Evolutionary conservation across 1,140 invertebrate genomes (phyloP).

Genomic region (Bombus turneri): DNA sequence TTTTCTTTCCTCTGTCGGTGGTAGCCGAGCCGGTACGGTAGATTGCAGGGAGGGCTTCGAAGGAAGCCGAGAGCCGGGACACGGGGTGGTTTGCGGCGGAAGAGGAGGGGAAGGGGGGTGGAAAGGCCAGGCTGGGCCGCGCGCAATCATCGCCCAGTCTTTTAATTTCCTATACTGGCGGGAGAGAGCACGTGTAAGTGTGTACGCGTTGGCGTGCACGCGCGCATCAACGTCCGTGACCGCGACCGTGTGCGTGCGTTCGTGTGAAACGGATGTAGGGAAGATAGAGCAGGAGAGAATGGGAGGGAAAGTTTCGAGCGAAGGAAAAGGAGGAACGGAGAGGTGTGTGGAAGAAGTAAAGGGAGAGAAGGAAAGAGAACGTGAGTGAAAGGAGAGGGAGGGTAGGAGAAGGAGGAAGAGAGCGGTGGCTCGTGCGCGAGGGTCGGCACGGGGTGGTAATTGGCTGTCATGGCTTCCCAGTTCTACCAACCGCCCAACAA

Average conservation of each 20-base stretch:
- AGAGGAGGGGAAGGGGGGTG: slow-evolving; percentile 6
- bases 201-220: slow-evolving; percentile 37
- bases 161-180: slow-evolving; percentile 81
- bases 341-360: slow-evolving; percentile 12
- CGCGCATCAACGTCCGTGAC: slow-evolving; percentile 19
- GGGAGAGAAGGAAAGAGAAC: neutral
- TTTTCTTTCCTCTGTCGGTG: slow-evolving; percentile 16
- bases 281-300: slow-evolving; percentile 48
- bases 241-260: slow-evolving; percentile 23
- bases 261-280: slow-evolving; percentile 43
- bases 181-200: slow-evolving; percentile 58
- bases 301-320: slow-evolving; percentile 37
- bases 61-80: neutral
- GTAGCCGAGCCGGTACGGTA: slow-evolving; percentile 54
- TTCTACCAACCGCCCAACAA: slow-evolving; percentile 80
- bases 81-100: neutral
- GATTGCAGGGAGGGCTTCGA: slow-evolving; percentile 41
- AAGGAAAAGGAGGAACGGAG: slow-evolving; percentile 34
- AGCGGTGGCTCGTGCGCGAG: slow-evolving; percentile 72
- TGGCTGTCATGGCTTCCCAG: slow-evolving; percentile 83
- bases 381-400: slow-evolving; percentile 1
- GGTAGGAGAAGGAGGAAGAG: slow-evolving; percentile 18
- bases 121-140: slow-evolving; percentile 53
- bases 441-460: slow-evolving; percentile 81
- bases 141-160: slow-evolving; percentile 79